These are phyloP conservation scores for Sarcophilus harrisii DNA, from an alignment of 2,797 vertebrate species.

Conservation along the genomic window DNA sequence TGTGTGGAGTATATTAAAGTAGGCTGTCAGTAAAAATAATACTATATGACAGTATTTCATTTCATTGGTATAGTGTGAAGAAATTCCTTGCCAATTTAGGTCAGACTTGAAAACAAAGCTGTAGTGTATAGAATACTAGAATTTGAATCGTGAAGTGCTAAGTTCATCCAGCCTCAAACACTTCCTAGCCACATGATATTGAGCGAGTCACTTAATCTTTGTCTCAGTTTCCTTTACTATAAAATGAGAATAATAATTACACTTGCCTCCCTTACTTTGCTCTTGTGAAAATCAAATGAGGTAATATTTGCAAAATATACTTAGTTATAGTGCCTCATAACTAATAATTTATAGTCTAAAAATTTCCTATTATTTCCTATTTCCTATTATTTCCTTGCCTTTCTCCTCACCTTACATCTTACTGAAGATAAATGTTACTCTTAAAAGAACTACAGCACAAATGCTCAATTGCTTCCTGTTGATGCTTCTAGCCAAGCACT, in stretches of 20 bases:
- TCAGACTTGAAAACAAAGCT: not conserved
- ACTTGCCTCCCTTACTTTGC: not conserved
- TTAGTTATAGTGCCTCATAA: not conserved
- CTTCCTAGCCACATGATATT: not conserved
- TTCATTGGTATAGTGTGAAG: not conserved
- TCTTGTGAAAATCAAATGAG: not conserved
- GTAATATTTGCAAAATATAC: not conserved
- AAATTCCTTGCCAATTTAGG: not conserved
- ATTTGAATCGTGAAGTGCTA: not conserved
- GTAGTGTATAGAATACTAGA: not conserved
- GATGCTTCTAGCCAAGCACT: not conserved
- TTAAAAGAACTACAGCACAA: not conserved
- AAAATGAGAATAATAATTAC: not conserved
- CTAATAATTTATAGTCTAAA: not conserved
- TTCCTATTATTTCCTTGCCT: too few species aligned
- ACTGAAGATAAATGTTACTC: not conserved
- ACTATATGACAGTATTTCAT: not conserved
- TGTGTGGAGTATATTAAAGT: not conserved
- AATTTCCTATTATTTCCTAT: too few species aligned
- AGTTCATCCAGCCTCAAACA: not conserved
- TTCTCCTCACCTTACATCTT: not conserved
- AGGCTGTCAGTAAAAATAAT: not conserved
- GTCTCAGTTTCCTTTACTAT: not conserved
- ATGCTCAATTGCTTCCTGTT: not conserved
- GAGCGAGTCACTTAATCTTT: not conserved